Conservation (phyloP, 2,888 invertebrate genomes). For the Leptinotarsa haldemani region DNA sequence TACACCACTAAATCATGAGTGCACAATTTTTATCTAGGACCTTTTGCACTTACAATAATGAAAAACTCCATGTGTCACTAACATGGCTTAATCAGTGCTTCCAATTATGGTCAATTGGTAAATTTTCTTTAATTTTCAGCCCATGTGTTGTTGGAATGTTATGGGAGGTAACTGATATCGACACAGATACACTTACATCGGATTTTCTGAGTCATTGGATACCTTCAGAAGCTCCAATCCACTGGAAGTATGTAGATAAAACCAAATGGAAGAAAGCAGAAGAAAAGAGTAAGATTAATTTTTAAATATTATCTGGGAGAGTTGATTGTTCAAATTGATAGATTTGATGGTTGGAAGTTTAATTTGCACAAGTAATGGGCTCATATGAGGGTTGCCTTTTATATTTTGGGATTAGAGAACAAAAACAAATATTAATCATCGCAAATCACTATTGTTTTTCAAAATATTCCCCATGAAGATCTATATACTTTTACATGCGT, state of each 20-base stretch:
- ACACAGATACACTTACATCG: slow-evolving; percentile 67
- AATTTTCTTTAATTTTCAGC: slow-evolving; percentile 54
- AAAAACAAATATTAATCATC: no score
- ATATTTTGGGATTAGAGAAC: no score
- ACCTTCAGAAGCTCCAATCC: slow-evolving; percentile 59
- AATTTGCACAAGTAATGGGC: background rate
- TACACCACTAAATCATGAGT: no score
- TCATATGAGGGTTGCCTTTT: no score
- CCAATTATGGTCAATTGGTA: background rate
- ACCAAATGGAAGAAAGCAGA: slow-evolving; percentile 63
- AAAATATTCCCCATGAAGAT: no score
- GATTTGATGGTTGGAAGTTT: background rate
- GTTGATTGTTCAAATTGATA: no score
- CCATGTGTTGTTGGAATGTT: slow-evolving; percentile 69
- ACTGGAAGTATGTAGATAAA: slow-evolving; percentile 67
- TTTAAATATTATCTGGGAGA: background rate
- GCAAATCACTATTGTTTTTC: no score
- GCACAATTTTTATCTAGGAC: no score
- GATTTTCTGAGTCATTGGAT: slow-evolving; percentile 68
- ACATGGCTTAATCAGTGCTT: no score
- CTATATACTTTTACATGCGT: no score
- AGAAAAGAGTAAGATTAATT: slow-evolving; percentile 36
- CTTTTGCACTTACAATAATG: no score
- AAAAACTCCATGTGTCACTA: no score
- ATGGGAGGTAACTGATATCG: slow-evolving; percentile 68